Evolutionary conservation across 1,140 invertebrate species (phyloP).

Genomic region (Periplaneta americana): DNA sequence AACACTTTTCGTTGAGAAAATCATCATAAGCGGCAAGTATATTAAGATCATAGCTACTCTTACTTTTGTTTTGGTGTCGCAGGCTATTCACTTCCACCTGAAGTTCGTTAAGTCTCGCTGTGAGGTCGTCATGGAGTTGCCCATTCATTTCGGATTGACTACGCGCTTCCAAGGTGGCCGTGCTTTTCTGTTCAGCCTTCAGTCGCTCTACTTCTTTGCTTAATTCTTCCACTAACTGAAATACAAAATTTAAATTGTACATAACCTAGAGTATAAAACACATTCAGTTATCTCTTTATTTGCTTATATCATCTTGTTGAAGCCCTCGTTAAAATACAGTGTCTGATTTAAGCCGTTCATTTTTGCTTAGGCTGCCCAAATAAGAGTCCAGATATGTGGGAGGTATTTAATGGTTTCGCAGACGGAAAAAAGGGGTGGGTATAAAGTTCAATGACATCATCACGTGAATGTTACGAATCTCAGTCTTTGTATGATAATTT

Average conservation of each 20-base stretch:
- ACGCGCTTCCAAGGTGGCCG: constrained; percentile 20
- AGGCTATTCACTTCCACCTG: constrained; percentile 46
- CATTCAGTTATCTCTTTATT: not conserved
- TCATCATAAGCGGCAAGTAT: not conserved
- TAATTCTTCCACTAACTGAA: constrained; percentile 61
- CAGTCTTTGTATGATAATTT: too few species aligned
- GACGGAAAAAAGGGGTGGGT: too few species aligned
- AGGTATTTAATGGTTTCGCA: too few species aligned
- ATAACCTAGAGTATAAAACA: constrained; percentile 43
- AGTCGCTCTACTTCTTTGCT: constrained; percentile 59
- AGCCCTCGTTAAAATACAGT: not conserved
- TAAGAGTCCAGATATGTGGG: too few species aligned
- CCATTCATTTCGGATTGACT: constrained; percentile 22
- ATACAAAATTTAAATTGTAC: constrained; percentile 51
- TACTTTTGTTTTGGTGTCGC: constrained; percentile 67
- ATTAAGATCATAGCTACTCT: constrained; percentile 31
- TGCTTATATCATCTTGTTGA: not conserved
- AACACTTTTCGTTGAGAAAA: not conserved
- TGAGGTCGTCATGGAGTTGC: constrained; percentile 18
- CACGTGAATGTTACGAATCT: too few species aligned
- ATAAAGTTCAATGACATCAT: too few species aligned
- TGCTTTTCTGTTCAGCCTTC: constrained; percentile 26
- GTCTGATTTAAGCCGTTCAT: too few species aligned
- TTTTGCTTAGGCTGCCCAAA: too few species aligned
- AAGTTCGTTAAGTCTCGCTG: constrained; percentile 36